phyloP scores from a whole-genome alignment of 2,113 vertebrate species.

The Elephas maximus region DNA sequence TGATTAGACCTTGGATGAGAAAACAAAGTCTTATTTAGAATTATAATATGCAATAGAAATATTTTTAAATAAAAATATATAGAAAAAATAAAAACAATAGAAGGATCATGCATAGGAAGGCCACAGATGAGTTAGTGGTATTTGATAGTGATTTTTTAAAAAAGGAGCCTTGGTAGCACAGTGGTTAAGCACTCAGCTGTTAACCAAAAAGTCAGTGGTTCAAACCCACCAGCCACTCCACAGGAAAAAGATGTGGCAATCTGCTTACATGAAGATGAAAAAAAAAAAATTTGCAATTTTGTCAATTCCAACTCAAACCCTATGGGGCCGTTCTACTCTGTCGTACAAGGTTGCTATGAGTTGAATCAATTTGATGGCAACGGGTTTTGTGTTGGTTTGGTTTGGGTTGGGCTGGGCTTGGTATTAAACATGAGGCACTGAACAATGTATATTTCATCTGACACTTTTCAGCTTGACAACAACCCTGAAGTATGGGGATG shows the following conservation, averaged over 20 bases:
- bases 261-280: background rate
- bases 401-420: background rate
- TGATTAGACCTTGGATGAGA: background rate
- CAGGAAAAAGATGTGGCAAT: background rate
- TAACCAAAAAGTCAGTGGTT: background rate
- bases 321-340: background rate
- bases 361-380: background rate
- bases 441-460: background rate
- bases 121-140: background rate
- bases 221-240: background rate
- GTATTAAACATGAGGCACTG: background rate
- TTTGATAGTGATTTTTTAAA: background rate
- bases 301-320: background rate
- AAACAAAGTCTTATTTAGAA: conserved; percentile 40
- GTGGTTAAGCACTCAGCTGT: background rate
- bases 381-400: background rate
- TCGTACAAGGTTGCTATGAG: background rate
- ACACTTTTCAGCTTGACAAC: background rate
- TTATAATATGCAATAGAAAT: background rate
- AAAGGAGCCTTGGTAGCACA: background rate
- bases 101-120: background rate
- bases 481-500: background rate
- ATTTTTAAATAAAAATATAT: no score
- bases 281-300: background rate
- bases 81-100: background rate